Evolutionary conservation across 1,140 invertebrate genomes (phyloP), one percentile per base, ranked within the genome.

Genomic region (Hypothenemus hampei): DNA sequence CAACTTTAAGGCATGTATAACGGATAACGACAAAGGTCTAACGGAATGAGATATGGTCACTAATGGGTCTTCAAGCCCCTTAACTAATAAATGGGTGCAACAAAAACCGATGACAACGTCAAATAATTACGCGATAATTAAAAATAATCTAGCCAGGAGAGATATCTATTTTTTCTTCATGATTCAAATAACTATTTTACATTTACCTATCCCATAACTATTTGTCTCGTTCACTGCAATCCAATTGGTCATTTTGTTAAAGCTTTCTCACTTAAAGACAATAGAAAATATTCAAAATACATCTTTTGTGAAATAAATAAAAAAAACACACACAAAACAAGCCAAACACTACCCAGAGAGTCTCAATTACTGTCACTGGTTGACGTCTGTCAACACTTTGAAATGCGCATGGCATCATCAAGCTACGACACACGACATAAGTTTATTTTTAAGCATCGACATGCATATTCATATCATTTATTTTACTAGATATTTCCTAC

Each of bases 131-230:
- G n/a, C 19, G 41, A 33, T 51, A 44, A 37, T 36, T 43, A n/a
- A 49, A 39, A 43, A 33, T 41, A 57, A 37, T 19, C 24, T 35
- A 18, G 10, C 45, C 46, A 57, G 54, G 54, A 45, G 45, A 24
- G 45, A 35, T 33, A 21, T 1, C 16, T 47, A 35, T 11, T 24
- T 8, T 41, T 19, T 33, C 21, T 16, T 11, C 23, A 33, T 11
- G 15, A 43, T 2, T 46, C 26, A 20, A 10, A 4, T 41, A 37
- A 10, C 13, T 22, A 48, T 45, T 24, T 21, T 15, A 5, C 19
- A 31, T 33, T 57, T 49, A 60, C 58, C 58, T 48, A 60, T 52
- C 16, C 58, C 58, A 20, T 43, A 60, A 44, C 58, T 60, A 18
- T 57, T 21, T 16, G 35, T 24, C 19, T 60, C 53, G 18, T 35